phyloP scores from a whole-genome alignment of 2,888 invertebrate species.

The Proisotoma minuta region DNA sequence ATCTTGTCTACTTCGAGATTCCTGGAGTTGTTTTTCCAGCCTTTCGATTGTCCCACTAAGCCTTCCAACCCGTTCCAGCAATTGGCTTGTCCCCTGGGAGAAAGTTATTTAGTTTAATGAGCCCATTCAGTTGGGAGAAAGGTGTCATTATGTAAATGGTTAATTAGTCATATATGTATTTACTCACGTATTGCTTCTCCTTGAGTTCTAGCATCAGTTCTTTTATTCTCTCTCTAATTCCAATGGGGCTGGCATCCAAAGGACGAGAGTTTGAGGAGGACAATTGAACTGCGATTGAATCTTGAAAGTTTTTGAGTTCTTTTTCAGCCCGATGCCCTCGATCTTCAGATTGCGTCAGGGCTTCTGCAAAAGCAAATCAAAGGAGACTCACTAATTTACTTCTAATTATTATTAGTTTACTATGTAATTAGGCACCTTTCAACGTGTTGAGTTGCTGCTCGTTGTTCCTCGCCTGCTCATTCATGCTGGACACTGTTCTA shows the following conservation, averaged over 20 bases:
- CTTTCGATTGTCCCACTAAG: constrained; percentile 68
- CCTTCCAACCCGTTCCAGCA: constrained; percentile 69
- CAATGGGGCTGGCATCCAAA: constrained; percentile 70
- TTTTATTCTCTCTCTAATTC: constrained; percentile 72
- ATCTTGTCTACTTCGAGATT: constrained; percentile 61
- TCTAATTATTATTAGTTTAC: background rate
- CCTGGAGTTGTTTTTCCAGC: constrained; percentile 64
- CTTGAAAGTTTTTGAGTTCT: constrained; percentile 65
- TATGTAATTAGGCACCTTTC: constrained; percentile 30
- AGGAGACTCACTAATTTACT: background rate
- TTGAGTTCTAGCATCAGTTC: constrained; percentile 73
- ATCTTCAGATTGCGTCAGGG: constrained; percentile 65
- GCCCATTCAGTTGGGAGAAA: too few species aligned
- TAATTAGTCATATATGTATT: background rate
- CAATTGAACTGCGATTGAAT: constrained; percentile 65
- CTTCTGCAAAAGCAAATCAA: background rate
- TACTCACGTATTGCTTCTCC: constrained; percentile 64
- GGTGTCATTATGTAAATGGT: constrained; percentile 49
- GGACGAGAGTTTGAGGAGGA: constrained; percentile 64
- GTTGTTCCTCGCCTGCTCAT: constrained; percentile 39
- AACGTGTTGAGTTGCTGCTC: constrained; percentile 42
- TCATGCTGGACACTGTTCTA: constrained; percentile 40
- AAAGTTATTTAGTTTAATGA: background rate
- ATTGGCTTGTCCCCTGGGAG: constrained; percentile 58
- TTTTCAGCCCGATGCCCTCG: constrained; percentile 63